A percentile compares a stretch with the other conserved stretches of the same genome.
Evolutionary conservation across 2,113 vertebrate genomes (phyloP).

Genomic region (Salvelinus namaycush): DNA sequence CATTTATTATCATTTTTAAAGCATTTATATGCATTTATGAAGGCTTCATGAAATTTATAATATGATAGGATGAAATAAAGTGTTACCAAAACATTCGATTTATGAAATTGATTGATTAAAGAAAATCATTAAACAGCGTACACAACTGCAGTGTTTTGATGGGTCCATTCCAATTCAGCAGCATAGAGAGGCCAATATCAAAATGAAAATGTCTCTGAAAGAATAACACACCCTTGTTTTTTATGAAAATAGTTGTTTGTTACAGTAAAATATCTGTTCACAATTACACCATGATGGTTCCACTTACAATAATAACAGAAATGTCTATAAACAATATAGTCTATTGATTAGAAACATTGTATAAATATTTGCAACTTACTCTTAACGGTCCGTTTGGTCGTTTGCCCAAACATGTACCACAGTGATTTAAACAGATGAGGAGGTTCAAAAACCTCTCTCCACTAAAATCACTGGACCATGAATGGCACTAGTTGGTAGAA

Average conservation of each 20-base stretch:
- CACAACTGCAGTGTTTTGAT: too few species aligned
- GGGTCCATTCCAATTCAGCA: too few species aligned
- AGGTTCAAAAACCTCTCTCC: conserved; percentile 2
- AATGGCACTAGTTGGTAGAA: neutral
- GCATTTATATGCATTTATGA: too few species aligned
- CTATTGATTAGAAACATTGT: neutral
- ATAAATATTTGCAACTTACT: neutral
- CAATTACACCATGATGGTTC: too few species aligned
- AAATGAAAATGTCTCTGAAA: neutral
- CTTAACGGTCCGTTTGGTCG: neutral
- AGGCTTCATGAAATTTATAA: too few species aligned
- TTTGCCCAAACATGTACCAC: conserved; percentile 1
- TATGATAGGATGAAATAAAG: too few species aligned
- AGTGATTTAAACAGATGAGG: neutral
- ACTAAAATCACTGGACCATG: neutral
- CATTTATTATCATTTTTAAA: too few species aligned
- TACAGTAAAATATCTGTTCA: too few species aligned
- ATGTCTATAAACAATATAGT: neutral
- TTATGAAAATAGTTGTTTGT: neutral
- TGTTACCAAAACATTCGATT: too few species aligned
- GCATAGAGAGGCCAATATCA: neutral
- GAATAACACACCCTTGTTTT: neutral
- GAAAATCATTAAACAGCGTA: too few species aligned
- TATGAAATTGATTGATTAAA: too few species aligned
- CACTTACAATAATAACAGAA: neutral